A percentile compares a stretch with the other conserved stretches of the same genome.
Conservation (phyloP, 2,113 vertebrate genomes). For the Acinonyx jubatus region DNA sequence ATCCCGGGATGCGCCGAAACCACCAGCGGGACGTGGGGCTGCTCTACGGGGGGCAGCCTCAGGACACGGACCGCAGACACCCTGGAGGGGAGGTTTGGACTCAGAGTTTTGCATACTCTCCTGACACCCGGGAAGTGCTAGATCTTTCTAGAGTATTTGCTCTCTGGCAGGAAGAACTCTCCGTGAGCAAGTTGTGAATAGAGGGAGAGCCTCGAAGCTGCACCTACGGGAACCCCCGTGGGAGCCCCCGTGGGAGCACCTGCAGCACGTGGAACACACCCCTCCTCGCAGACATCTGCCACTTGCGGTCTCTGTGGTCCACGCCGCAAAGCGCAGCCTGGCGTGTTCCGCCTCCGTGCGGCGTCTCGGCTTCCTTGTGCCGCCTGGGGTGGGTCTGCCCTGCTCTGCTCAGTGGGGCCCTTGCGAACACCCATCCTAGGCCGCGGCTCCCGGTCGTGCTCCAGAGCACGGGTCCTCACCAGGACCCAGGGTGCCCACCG, state of each 20-base stretch:
- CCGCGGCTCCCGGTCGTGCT: neutral
- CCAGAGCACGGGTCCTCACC: neutral
- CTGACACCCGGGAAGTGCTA: neutral
- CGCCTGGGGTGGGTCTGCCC: neutral
- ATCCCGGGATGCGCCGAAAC: neutral
- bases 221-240: too few relatives aligned
- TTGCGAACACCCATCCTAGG: too few relatives aligned
- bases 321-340: neutral
- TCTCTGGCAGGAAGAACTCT: neutral
- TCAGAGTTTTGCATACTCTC: neutral
- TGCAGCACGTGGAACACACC: accelerated
- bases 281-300: neutral
- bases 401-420: too few relatives aligned
- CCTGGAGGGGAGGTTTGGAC: neutral
- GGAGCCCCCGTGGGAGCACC: too few relatives aligned
- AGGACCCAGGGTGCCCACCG: too few relatives aligned
- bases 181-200: neutral
- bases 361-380: too few relatives aligned
- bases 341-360: too few relatives aligned
- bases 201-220: neutral
- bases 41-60: neutral
- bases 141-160: neutral
- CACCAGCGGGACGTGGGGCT: neutral
- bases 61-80: neutral
- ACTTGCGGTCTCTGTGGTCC: accelerated